Evolutionary conservation across 2,888 invertebrate species (phyloP), one percentile per base, ranked within the genome.

Genomic region (Drosophila stalkeri): DNA sequence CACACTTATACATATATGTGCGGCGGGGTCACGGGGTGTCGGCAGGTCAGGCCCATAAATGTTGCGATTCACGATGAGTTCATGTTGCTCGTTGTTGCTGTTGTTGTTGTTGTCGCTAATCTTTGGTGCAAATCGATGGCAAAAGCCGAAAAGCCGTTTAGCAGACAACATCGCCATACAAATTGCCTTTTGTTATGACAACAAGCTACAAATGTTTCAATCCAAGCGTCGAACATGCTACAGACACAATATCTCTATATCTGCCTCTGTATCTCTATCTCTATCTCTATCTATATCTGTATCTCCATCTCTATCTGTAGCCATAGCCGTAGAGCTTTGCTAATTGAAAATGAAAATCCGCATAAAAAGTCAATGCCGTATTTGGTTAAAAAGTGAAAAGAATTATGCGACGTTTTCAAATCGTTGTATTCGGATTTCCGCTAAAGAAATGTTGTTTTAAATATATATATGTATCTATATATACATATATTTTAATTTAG

Each of bases 11-110:
- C 11, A 57, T 72, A 66, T 37, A 51, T 41, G 44, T 41, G 44
- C 70, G 65, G 39, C 57, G 37, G 27, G 47, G 49, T 23, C 18
- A 39, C 18, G 62, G 62, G 35, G 23, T 33, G n/a, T 35, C 44
- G 67, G 65, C 89, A 86, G 91, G 89, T 89, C 91, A 85, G 81
- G 80, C 80, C 87, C 81, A 86, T 91, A 89, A 86, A 86, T 80
- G 86, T 75, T 80, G 55, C 68, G 81, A 70, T 72, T 78, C 73
- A 51, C 80, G 70, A 75, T 73, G 77, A 72, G 62, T 77, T 77
- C 61, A 69, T 67, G 49, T 44, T 63, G 64, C 59, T 75, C n/a
- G 41, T 39, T 72, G 54, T 16, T 52, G 27, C 27, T 55, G 55
- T 27, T 55, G 27, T 2, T 55, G 60, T 56, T 52, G 51, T 33